phyloP scores from a whole-genome alignment of 2,113 vertebrate species.

The Cyanoramphus novaezelandiae region DNA sequence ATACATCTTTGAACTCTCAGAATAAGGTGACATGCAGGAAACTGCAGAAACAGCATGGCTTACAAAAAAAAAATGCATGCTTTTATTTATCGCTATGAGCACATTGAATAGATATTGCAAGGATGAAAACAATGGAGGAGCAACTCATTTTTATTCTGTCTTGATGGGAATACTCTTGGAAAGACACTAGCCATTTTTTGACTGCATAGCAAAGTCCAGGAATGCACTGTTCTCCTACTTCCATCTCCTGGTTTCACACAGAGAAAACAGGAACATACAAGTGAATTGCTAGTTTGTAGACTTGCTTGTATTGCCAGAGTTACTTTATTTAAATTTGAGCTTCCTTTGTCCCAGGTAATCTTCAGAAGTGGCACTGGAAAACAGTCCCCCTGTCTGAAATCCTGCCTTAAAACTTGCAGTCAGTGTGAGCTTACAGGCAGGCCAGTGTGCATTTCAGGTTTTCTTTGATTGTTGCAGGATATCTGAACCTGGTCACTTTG shows the following conservation, averaged over 20 bases:
- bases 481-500: background rate
- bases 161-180: background rate
- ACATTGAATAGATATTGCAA: background rate
- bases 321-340: background rate
- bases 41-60: background rate
- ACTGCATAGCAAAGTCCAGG: background rate
- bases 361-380: background rate
- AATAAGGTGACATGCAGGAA: background rate
- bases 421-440: background rate
- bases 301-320: background rate
- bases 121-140: background rate
- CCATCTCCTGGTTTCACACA: background rate
- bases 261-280: accelerated
- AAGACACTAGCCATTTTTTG: background rate
- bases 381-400: no score
- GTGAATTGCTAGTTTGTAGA: background rate
- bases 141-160: background rate
- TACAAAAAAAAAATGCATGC: background rate
- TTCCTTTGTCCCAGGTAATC: background rate
- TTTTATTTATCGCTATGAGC: background rate
- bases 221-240: background rate
- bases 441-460: background rate
- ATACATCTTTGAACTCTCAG: background rate
- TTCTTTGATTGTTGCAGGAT: background rate
- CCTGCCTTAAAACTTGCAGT: background rate